phyloP scores from a whole-genome alignment of 2,888 invertebrate genomes.

The Thyatira batis region DNA sequence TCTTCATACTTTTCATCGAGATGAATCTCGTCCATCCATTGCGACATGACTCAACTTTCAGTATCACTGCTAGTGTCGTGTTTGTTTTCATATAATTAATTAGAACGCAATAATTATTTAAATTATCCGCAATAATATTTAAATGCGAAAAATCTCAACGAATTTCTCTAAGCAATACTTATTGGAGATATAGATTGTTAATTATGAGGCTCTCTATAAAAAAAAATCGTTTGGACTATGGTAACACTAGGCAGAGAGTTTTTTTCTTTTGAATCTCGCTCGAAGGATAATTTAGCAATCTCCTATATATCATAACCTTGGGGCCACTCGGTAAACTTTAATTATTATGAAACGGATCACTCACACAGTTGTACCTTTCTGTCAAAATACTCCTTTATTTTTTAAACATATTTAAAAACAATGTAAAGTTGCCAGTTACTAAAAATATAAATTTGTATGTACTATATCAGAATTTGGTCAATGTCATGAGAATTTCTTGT shows the following conservation, averaged over 20 bases:
- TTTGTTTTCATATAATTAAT: constrained; percentile 50
- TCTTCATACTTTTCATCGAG: constrained; percentile 14
- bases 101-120: constrained; percentile 34
- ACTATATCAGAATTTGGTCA: too few relatives aligned
- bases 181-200: constrained; percentile 26
- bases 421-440: too few relatives aligned
- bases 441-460: too few relatives aligned
- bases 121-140: constrained; percentile 24
- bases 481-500: too few relatives aligned
- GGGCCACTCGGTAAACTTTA: constrained; percentile 56
- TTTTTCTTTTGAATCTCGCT: constrained; percentile 27
- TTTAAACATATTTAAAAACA: too few relatives aligned
- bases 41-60: constrained; percentile 64
- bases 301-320: constrained; percentile 57
- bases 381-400: constrained; percentile 20
- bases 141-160: constrained; percentile 51
- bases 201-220: constrained; percentile 41
- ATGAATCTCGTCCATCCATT: constrained; percentile 62
- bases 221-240: constrained; percentile 18
- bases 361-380: constrained; percentile 37
- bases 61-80: constrained; percentile 26
- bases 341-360: constrained; percentile 33
- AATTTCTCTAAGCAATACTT: constrained; percentile 75
- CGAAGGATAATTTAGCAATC: constrained; percentile 7
- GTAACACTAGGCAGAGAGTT: constrained; percentile 1